Evolutionary conservation across 2,888 invertebrate species (phyloP).

Genomic region (Dione juno): DNA sequence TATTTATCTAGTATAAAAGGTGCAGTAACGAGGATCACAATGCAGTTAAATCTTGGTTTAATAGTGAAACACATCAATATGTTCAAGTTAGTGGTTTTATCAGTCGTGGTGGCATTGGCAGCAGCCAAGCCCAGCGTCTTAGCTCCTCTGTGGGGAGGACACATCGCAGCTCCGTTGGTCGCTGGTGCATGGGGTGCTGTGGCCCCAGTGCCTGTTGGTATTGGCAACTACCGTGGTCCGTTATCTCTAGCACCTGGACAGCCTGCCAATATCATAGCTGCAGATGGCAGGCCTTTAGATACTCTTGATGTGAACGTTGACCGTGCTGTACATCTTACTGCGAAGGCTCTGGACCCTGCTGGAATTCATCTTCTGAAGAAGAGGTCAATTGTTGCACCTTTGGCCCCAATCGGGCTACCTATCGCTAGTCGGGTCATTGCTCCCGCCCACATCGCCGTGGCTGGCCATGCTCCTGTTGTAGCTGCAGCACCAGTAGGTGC

Average conservation of each 20-base stretch:
- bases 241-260: slow-evolving; percentile 74
- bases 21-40: slow-evolving; percentile 55
- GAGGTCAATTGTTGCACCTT: slow-evolving; percentile 64
- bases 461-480: slow-evolving; percentile 50
- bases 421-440: slow-evolving; percentile 48
- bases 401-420: slow-evolving; percentile 54
- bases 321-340: slow-evolving; percentile 73
- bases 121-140: slow-evolving; percentile 72
- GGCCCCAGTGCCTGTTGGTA: slow-evolving; percentile 53
- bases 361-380: slow-evolving; percentile 64
- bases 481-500: slow-evolving; percentile 44
- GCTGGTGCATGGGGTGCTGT: slow-evolving; percentile 52
- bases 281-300: slow-evolving; percentile 77
- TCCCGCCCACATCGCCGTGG: slow-evolving; percentile 37
- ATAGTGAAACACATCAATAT: slow-evolving; percentile 82
- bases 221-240: slow-evolving; percentile 73
- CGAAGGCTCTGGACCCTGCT: slow-evolving; percentile 60
- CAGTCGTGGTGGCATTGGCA: slow-evolving; percentile 83
- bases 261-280: slow-evolving; percentile 74
- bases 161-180: slow-evolving; percentile 48
- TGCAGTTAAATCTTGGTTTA: slow-evolving; percentile 69
- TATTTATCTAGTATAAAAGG: slow-evolving; percentile 71
- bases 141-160: slow-evolving; percentile 44
- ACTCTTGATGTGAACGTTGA: slow-evolving; percentile 77
- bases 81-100: slow-evolving; percentile 86